A percentile compares a stretch with the other conserved stretches of the same genome.
phyloP scores from a whole-genome alignment of 1,140 invertebrate species.

The Bathynomus jamesi region DNA sequence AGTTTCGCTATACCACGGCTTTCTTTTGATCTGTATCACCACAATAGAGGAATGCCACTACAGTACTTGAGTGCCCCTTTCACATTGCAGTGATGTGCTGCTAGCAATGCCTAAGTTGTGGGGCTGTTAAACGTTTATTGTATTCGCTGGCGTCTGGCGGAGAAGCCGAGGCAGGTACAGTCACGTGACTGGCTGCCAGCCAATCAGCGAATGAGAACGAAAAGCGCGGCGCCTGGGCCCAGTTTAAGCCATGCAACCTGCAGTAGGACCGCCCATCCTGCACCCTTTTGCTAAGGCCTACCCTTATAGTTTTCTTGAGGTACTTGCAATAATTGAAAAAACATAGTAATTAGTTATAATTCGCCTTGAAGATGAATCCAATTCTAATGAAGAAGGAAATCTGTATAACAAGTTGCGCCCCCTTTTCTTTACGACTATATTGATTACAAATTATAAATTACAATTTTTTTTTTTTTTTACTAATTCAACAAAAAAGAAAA shows the following conservation, averaged over 20 bases:
- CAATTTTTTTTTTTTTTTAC: too few species aligned
- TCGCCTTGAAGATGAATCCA: too few species aligned
- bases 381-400: too few species aligned
- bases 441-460: too few species aligned
- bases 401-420: too few species aligned
- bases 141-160: background rate
- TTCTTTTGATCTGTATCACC: background rate
- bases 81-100: background rate
- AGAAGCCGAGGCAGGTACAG: background rate
- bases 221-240: background rate
- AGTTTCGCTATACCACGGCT: too few species aligned
- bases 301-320: background rate
- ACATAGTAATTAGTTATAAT: too few species aligned
- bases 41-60: background rate
- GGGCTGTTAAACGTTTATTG: constrained; percentile 1
- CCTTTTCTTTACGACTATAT: too few species aligned
- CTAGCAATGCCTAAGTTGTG: background rate
- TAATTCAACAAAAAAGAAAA: too few species aligned
- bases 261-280: background rate
- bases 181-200: background rate
- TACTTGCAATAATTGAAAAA: too few species aligned
- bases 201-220: background rate
- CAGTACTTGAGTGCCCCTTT: background rate
- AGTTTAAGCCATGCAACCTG: background rate
- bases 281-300: background rate